Conservation (phyloP, 2,888 invertebrate genomes). For the Dimorphilus gyrociliatus region DNA sequence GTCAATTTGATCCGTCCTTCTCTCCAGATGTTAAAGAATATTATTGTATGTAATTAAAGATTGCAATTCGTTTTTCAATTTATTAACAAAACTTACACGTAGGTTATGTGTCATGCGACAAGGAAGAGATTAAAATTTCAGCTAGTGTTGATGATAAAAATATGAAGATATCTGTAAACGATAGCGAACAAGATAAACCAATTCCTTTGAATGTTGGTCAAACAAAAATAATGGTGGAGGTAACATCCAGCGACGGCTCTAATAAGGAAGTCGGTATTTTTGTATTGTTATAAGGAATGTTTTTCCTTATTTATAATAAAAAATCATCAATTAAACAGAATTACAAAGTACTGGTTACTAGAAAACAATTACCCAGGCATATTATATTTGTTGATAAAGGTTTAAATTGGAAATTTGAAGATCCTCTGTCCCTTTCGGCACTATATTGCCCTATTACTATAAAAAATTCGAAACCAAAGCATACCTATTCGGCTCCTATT, state of each 20-base stretch:
- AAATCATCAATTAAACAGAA: conserved; percentile 13
- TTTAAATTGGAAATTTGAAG: conserved; percentile 21
- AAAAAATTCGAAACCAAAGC: conserved; percentile 22
- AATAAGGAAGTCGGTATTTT: conserved; percentile 23
- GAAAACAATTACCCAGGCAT: conserved; percentile 25
- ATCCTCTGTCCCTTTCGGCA: conserved; percentile 28
- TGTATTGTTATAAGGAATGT: no score
- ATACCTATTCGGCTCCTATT: conserved; percentile 27
- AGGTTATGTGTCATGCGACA: conserved; percentile 25
- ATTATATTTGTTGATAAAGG: conserved; percentile 20
- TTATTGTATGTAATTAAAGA: conserved; percentile 16
- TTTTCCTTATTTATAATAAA: not conserved
- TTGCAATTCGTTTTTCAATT: not conserved
- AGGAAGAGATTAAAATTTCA: conserved; percentile 15
- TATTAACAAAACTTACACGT: conserved; percentile 4
- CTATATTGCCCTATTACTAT: conserved; percentile 29
- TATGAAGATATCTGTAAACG: conserved; percentile 18
- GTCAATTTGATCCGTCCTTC: conserved; percentile 22
- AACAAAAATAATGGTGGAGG: conserved; percentile 20
- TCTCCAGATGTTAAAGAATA: conserved; percentile 15
- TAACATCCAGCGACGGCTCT: conserved; percentile 31
- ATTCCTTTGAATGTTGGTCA: conserved; percentile 23
- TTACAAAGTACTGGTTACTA: conserved; percentile 19
- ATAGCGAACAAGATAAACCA: conserved; percentile 16
- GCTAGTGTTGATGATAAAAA: conserved; percentile 25